A percentile compares a stretch with the other conserved stretches of the same genome.
These are phyloP conservation scores for Eulemur rubriventer DNA, from an alignment of 2,797 vertebrate genomes.

Conservation along the genomic window DNA sequence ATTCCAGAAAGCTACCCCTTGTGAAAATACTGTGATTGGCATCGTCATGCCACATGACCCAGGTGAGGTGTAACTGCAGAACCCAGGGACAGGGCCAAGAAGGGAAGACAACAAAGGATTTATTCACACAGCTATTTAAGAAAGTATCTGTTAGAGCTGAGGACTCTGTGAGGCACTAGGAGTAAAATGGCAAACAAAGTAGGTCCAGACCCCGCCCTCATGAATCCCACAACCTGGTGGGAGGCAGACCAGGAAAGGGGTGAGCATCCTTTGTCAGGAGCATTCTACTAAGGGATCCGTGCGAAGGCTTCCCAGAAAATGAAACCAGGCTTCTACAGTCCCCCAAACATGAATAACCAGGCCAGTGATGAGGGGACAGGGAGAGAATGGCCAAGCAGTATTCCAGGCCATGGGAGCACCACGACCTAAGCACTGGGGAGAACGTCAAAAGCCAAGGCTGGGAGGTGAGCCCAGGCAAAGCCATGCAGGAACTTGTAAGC, in stretches of 20 bases:
- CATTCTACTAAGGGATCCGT: rapidly evolving
- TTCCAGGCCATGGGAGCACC: too few species aligned
- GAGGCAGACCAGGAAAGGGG: not conserved
- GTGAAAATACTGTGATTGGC: not conserved
- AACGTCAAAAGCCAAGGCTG: not conserved
- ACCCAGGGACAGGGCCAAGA: not conserved
- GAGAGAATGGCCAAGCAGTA: rapidly evolving
- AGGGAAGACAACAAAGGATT: not conserved
- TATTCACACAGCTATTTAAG: not conserved
- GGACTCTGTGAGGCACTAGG: not conserved
- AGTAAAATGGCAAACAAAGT: not conserved
- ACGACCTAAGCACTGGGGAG: rapidly evolving
- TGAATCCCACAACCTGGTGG: not conserved
- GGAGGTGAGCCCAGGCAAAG: rapidly evolving
- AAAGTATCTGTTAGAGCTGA: not conserved
- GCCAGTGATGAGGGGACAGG: not conserved
- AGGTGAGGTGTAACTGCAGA: not conserved
- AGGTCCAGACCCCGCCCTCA: not conserved
- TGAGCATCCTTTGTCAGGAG: not conserved
- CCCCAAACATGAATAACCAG: not conserved
- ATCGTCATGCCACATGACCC: too few species aligned
- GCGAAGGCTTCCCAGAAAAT: not conserved
- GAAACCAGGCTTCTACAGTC: not conserved
- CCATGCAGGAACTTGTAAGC: not conserved
- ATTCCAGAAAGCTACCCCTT: not conserved